phyloP scores from a whole-genome alignment of 2,797 vertebrate species.

The Serranus cabrilla region DNA sequence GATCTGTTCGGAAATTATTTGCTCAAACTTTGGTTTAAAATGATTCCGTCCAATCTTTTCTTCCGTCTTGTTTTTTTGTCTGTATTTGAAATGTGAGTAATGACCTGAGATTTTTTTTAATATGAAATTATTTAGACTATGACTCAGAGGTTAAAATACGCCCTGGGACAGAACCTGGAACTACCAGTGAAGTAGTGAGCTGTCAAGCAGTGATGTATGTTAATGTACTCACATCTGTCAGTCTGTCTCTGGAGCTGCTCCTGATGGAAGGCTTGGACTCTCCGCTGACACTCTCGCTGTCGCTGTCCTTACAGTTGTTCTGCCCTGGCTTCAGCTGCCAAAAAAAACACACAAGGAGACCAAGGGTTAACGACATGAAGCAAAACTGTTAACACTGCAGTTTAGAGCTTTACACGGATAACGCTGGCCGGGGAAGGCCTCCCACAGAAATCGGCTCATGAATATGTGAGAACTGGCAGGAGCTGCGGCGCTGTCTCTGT shows the following conservation, averaged over 20 bases:
- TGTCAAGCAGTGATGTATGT: not conserved
- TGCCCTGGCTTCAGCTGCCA: constrained; percentile 93
- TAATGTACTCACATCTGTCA: constrained; percentile 91
- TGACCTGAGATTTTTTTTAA: not conserved
- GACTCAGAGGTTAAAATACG: not conserved
- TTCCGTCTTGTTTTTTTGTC: not conserved
- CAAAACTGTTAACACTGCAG: constrained; percentile 52
- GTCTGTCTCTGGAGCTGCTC: constrained; percentile 92
- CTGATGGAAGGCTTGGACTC: constrained; percentile 91
- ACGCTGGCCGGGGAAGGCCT: constrained; percentile 39
- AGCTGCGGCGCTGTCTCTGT: constrained; percentile 63
- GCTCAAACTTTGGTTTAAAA: not conserved
- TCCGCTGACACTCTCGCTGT: constrained; percentile 92
- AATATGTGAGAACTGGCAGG: constrained; percentile 79
- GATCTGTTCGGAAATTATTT: not conserved
- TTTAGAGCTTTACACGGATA: constrained; percentile 44
- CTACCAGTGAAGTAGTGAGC: not conserved
- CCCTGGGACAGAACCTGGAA: not conserved
- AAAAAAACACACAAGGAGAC: constrained; percentile 59
- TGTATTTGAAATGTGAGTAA: not conserved
- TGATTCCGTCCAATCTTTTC: not conserved
- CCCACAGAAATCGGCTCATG: constrained; percentile 67
- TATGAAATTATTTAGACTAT: not conserved
- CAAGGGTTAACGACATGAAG: constrained; percentile 55
- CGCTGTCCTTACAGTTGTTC: constrained; percentile 94